A percentile compares a stretch with the other conserved stretches of the same genome.
phyloP scores from a whole-genome alignment of 2,113 vertebrate genomes.

The Rhinoptilus africanus region DNA sequence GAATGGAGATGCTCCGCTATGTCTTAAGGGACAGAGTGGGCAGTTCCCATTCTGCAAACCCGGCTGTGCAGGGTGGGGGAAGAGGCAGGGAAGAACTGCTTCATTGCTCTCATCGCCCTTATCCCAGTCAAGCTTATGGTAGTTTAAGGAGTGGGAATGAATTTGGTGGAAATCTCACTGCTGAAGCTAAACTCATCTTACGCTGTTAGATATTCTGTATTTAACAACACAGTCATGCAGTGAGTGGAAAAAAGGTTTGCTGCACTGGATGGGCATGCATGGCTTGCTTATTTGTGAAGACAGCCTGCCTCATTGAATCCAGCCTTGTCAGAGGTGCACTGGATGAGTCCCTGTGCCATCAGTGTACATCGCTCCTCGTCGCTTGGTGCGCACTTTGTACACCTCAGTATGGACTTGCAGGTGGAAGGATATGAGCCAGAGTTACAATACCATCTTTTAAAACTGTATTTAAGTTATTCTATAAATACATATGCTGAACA shows the following conservation, averaged over 20 bases:
- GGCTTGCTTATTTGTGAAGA: background rate
- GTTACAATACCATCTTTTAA: background rate
- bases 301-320: background rate
- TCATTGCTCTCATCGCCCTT: background rate
- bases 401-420: background rate
- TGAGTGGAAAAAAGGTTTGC: background rate
- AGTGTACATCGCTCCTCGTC: background rate
- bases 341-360: background rate
- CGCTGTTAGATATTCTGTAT: background rate
- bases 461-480: background rate
- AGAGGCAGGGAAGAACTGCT: background rate
- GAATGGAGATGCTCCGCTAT: background rate
- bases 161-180: background rate
- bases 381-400: background rate
- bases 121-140: background rate
- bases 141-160: background rate
- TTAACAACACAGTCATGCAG: background rate
- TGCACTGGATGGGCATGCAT: background rate
- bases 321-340: background rate
- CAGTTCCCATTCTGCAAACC: background rate
- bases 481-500: background rate
- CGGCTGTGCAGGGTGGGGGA: rapidly evolving
- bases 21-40: background rate
- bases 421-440: background rate
- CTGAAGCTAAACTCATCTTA: background rate